These are phyloP conservation scores for Phalera bucephala DNA, from an alignment of 2,888 invertebrate genomes.

Conservation along the genomic window DNA sequence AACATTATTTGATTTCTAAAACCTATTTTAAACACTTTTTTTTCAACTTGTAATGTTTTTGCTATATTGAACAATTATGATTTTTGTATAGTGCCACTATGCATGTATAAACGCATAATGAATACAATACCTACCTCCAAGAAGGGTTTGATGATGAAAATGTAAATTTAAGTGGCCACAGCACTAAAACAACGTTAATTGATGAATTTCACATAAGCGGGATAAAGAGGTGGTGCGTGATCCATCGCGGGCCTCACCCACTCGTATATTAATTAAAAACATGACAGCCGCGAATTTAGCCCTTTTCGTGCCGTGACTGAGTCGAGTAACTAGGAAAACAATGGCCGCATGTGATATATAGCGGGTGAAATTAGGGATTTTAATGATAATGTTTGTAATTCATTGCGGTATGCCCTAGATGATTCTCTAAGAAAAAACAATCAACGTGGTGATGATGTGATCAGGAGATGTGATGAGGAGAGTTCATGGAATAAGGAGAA, in stretches of 20 bases:
- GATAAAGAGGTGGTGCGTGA: constrained; percentile 54
- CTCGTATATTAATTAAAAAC: constrained; percentile 78
- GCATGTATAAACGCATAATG: no score
- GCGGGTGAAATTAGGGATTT: neutral
- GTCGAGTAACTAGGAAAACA: constrained; percentile 33
- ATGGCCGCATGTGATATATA: constrained; percentile 15
- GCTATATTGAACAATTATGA: no score
- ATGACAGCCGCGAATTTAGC: constrained; percentile 70
- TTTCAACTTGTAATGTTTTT: no score
- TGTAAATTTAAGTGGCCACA: constrained; percentile 35
- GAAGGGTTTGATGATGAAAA: constrained; percentile 21
- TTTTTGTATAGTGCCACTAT: no score
- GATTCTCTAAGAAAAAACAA: no score
- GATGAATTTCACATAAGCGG: constrained; percentile 60
- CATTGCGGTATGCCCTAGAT: no score
- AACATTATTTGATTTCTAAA: no score
- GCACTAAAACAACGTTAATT: constrained; percentile 50
- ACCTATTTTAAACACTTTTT: no score
- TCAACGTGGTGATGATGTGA: no score
- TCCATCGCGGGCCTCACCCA: constrained; percentile 46
- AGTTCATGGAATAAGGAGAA: no score
- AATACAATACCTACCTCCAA: no score
- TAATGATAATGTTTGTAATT: neutral
- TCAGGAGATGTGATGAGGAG: no score
- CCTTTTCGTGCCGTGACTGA: constrained; percentile 59